Percentiles rank a stretch among this genome's conserved stretches.
Evolutionary conservation across 2,113 vertebrate species (phyloP).

Genomic region (Candoia aspera): DNA sequence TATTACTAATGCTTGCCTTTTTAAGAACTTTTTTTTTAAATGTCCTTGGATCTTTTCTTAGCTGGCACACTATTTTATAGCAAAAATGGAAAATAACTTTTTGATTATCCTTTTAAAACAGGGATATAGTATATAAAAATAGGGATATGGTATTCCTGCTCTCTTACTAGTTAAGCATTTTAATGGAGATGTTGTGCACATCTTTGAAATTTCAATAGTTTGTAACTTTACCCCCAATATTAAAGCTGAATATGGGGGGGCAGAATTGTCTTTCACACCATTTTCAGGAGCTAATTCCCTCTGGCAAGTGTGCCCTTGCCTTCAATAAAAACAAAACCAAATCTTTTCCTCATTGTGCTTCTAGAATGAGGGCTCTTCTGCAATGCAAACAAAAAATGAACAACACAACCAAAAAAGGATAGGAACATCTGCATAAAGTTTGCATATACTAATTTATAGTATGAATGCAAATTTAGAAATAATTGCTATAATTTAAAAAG

Average conservation of each 20-base stretch:
- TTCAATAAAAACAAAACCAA: background rate
- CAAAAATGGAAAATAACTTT: too few species aligned
- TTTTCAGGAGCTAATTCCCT: background rate
- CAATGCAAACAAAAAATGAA: background rate
- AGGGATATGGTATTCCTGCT: too few species aligned
- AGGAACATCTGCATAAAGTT: background rate
- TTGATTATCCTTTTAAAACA: too few species aligned
- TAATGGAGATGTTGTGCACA: too few species aligned
- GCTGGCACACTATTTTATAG: too few species aligned
- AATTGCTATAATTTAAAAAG: background rate
- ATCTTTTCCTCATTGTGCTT: background rate
- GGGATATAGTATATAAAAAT: too few species aligned
- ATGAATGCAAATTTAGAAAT: background rate
- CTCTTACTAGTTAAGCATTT: too few species aligned
- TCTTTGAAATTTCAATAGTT: background rate
- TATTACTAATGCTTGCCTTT: too few species aligned
- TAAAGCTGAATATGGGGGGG: background rate
- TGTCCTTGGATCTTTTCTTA: too few species aligned
- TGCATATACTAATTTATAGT: background rate
- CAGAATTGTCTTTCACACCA: background rate
- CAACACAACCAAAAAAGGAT: background rate
- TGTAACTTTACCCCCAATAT: background rate
- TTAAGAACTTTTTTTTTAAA: too few species aligned
- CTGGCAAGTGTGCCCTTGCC: background rate
- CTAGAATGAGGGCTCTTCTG: background rate